Conservation (phyloP, 2,113 vertebrate species). For the Nerophis ophidion region DNA sequence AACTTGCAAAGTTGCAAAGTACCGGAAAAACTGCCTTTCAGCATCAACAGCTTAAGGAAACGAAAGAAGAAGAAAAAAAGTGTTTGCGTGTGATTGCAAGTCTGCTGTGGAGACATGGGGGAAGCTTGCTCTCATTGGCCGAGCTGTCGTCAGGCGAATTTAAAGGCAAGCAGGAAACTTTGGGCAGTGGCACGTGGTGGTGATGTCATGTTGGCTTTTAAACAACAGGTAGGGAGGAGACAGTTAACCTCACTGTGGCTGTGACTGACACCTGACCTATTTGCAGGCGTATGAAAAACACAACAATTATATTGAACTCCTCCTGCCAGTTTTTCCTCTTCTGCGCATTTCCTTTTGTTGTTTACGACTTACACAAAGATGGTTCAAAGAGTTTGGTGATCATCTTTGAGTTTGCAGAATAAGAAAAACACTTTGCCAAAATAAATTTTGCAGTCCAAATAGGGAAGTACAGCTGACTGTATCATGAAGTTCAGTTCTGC, state of each 20-base stretch:
- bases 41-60: slow-evolving; percentile 52
- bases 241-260: not conserved
- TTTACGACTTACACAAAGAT: not conserved
- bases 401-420: not conserved
- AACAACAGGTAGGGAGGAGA: slow-evolving; percentile 54
- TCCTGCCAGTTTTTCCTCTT: not conserved
- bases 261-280: slow-evolving; percentile 2
- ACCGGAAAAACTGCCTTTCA: slow-evolving; percentile 10
- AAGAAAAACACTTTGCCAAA: not conserved
- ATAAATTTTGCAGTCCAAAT: no score
- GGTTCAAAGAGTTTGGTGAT: not conserved
- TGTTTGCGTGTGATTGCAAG: slow-evolving; percentile 17
- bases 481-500: no score
- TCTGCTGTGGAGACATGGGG: slow-evolving; percentile 26
- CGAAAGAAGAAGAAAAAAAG: slow-evolving; percentile 43
- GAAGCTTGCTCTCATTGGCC: slow-evolving; percentile 55
- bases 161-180: slow-evolving; percentile 22
- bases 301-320: slow-evolving; percentile 2
- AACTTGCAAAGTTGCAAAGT: not conserved
- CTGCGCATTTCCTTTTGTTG: not conserved
- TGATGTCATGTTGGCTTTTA: slow-evolving; percentile 57
- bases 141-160: slow-evolving; percentile 51
- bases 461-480: no score
- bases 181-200: slow-evolving; percentile 4
- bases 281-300: not conserved